Base-by-base conservation (phyloP, 2,797 vertebrate species). In the Picus viridis region DNA sequence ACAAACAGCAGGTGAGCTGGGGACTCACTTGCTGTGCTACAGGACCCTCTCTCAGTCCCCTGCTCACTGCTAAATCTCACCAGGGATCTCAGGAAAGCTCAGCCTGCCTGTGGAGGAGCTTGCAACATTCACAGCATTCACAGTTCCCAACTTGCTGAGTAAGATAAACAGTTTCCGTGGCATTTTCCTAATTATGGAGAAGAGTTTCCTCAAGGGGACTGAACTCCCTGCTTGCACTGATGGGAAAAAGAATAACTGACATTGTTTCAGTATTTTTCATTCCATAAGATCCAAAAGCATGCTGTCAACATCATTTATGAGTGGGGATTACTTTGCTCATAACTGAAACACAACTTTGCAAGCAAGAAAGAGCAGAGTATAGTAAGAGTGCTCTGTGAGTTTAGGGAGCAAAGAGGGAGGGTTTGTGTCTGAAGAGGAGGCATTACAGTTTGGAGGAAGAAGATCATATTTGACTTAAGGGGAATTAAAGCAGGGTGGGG, bases 181-280 rank as follows among this genome's bases (percentile, higher is more conserved):
- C 65, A 57, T 78, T 87, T 91, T 92, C 67, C 92, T 85, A 78
- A 89, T 78, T 94, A 93, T 27, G 86, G 93, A 92, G 56, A 65
- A 87, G 73, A 64, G 22, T 56, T 84, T 72, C 90, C 88, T 49
- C 70, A 73, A 92, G 49, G 67, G 57, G 82, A 90, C 34, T 78
- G 84, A 74, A 89, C 86, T 95, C 72, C 30, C 53, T 72, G 51
- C 81, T 75, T 69, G 75, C 79, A 22, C 53, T 72, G 84, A 73
- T 61, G 64, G 79, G 57, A 86, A 83, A 93, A 83, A 71, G 59
- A 72, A 53, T 85, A 83, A 73, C 86, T 86, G 62, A 39, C 63
- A 24, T 83, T 67, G 56, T 29, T 91, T 68, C 30, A 70, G 73
- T 53, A 32, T 77, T 93, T 85, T 94, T 93, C 53, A 93, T 53